These are phyloP conservation scores for Myripristis jacobus DNA, from an alignment of 2,797 vertebrate genomes.

Conservation along the genomic window DNA sequence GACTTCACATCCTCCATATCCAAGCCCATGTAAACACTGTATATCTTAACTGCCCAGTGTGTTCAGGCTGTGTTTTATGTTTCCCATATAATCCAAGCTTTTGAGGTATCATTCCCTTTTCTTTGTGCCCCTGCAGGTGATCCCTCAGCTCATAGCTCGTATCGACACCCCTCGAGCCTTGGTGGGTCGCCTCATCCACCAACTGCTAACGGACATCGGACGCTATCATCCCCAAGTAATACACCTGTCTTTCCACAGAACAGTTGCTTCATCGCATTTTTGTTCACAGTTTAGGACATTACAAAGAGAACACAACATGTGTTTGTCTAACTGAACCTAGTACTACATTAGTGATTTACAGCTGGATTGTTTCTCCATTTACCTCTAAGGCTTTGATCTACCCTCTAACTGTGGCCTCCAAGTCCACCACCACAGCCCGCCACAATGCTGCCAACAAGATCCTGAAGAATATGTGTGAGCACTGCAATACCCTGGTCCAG, in stretches of 20 bases:
- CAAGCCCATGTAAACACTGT: too few species aligned
- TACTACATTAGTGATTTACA: neutral
- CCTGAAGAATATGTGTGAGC: conserved; percentile 99
- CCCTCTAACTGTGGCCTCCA: conserved; percentile 97
- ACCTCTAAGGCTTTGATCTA: conserved; percentile 94
- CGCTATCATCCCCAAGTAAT: conserved; percentile 96
- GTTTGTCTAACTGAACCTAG: neutral
- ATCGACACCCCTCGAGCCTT: conserved; percentile 96
- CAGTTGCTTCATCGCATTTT: neutral
- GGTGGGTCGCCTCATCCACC: conserved; percentile 97
- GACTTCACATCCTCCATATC: too few species aligned
- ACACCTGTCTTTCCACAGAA: neutral
- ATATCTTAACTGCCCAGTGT: too few species aligned
- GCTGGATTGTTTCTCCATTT: conserved; percentile 31
- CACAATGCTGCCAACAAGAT: conserved; percentile 99
- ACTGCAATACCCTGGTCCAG: conserved; percentile 97
- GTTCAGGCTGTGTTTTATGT: neutral
- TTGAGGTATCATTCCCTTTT: neutral
- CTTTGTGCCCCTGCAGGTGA: conserved; percentile 85
- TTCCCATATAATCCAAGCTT: neutral
- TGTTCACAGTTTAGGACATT: neutral
- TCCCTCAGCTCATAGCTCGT: conserved; percentile 97
- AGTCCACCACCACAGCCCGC: conserved; percentile 97
- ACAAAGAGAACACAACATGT: neutral
- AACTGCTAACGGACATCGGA: conserved; percentile 97